These are phyloP conservation scores for Cossypha dichroa DNA, from an alignment of 2,797 vertebrate species.

Conservation along the genomic window DNA sequence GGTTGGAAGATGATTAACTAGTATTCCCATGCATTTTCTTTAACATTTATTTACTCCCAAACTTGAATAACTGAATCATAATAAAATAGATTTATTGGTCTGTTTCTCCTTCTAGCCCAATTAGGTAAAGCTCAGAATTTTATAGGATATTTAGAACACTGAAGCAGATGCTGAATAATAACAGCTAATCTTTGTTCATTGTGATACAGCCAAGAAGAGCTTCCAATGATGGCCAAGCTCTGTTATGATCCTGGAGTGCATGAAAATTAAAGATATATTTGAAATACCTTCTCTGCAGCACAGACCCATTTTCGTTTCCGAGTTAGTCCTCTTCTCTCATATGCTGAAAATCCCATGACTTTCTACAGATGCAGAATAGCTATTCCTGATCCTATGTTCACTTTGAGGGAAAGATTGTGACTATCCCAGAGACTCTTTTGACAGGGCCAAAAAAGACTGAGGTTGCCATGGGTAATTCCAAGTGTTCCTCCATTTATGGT, in stretches of 20 bases:
- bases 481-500: neutral
- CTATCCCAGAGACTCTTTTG: neutral
- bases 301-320: neutral
- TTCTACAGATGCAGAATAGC: neutral
- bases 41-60: conserved; percentile 10
- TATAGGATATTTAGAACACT: neutral
- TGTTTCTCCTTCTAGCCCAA: conserved; percentile 18
- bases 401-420: neutral
- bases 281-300: neutral
- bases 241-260: neutral
- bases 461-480: neutral
- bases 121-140: conserved; percentile 21
- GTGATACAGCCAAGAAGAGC: neutral
- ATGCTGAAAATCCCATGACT: neutral
- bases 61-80: conserved; percentile 8
- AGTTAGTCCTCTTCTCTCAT: neutral
- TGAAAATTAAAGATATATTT: conserved; percentile 10
- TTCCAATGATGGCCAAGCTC: neutral
- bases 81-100: conserved; percentile 31
- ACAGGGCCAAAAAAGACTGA: neutral
- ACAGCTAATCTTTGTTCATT: neutral
- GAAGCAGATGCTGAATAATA: conserved; percentile 16
- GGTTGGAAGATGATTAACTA: neutral
- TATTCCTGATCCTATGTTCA: neutral
- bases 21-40: neutral